Evolutionary conservation across 2,113 vertebrate species (phyloP), one percentile per base, ranked within the genome.

Genomic region (Manacus vitellinus): DNA sequence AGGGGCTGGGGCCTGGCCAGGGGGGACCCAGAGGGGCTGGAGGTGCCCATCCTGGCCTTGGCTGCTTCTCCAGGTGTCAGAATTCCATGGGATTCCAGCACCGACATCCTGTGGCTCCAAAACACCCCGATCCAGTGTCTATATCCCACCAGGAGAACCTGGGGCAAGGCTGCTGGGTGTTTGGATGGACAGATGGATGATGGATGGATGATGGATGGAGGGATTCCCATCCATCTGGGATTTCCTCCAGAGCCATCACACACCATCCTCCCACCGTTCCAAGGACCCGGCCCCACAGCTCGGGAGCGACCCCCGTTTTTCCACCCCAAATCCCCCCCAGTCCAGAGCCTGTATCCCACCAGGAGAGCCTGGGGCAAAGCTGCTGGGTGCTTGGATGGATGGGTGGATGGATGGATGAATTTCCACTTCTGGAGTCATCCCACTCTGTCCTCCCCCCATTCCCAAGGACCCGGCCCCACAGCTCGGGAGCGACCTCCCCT

Each of bases 21-120:
- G 41, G 58, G 56, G 24, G 37, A 13, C 8, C 33, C 10, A 18
- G 33, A 37, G 39, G 33, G 51, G 24, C 14, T 35, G 71, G 4
- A 37, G 37, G 19, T 11, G 44, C 46, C 74, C 46, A 27, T 24
- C 56, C 7, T 0, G 0, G 37, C 12, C 15, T 14, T 39, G 6
- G 25, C 30, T 0, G 3, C 10, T 27, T 74, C 55, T 37, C 27
- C 39, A 12, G 19, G 3, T 2, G 12, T 13, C 1, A 1, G 14
- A 19, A 51, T 41, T 33, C 70, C 1, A 0, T 0, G 5, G 24
- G 58, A 33, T 63, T 20, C 37, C 0, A 3, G 10, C 1, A 1
- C 23, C 28, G 13, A 33, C 3, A 3, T 28, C 44, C n/a, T 4
- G 22, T 1, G 2, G 51, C 56, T 47, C 68, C 52, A 18, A 2